Percentiles rank a stretch among this genome's conserved stretches.
Evolutionary conservation across 1,140 invertebrate genomes (phyloP).

Genomic region (Eurosta solidaginis): DNA sequence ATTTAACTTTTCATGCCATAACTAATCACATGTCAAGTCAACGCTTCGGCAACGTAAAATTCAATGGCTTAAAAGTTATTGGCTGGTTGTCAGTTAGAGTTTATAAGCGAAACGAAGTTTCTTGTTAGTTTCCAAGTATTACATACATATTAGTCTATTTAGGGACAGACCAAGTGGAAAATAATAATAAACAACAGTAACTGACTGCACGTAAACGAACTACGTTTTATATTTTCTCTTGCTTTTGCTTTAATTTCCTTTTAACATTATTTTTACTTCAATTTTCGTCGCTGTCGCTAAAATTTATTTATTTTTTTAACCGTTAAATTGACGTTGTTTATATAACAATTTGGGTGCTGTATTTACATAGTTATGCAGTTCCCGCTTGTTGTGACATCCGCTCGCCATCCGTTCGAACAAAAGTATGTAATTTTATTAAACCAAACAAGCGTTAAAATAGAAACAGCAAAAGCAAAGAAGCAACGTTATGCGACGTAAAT

Average conservation of each 20-base stretch:
- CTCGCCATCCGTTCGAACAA: background rate
- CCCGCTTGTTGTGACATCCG: background rate
- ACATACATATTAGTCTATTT: no score
- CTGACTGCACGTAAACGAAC: background rate
- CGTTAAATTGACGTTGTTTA: slow-evolving; percentile 1
- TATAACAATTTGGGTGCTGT: background rate
- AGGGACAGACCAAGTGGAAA: background rate
- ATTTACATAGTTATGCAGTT: background rate
- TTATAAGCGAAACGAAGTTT: background rate
- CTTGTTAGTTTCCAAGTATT: background rate
- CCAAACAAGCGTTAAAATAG: background rate
- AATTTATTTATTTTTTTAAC: background rate
- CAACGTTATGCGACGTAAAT: background rate
- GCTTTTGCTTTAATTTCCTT: background rate
- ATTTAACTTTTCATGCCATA: background rate
- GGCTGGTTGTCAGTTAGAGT: background rate
- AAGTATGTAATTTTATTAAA: background rate
- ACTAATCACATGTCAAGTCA: background rate
- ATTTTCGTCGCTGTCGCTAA: no score
- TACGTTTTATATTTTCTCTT: background rate
- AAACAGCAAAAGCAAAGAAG: background rate
- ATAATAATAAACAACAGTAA: background rate
- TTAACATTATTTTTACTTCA: background rate
- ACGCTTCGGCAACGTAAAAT: background rate
- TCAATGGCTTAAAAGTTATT: background rate